phyloP scores from a whole-genome alignment of 2,888 invertebrate genomes.

The Apoda limacodes region DNA sequence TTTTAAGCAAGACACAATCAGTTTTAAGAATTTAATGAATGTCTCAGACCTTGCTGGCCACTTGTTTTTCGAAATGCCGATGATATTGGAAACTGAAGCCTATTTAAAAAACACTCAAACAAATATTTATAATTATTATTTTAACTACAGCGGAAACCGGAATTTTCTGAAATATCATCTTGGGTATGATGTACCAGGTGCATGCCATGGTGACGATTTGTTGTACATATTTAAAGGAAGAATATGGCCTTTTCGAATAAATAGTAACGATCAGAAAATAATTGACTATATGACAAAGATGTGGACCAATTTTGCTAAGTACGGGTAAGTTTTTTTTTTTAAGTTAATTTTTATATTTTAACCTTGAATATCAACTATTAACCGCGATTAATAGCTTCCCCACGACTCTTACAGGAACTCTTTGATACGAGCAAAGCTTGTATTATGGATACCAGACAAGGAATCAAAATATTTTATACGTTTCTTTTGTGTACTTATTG shows the following conservation, averaged over 20 bases:
- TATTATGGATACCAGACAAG: too few species aligned
- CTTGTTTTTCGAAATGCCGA: slow-evolving; percentile 49
- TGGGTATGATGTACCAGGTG: slow-evolving; percentile 35
- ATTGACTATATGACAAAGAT: slow-evolving; percentile 43
- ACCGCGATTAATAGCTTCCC: too few species aligned
- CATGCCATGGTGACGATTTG: slow-evolving; percentile 52
- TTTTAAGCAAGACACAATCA: slow-evolving; percentile 50
- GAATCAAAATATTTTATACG: too few species aligned
- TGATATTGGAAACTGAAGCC: slow-evolving; percentile 38
- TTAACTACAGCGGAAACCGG: slow-evolving; percentile 44
- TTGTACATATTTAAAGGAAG: slow-evolving; percentile 43
- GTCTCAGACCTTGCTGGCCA: slow-evolving; percentile 44
- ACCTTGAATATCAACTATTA: too few species aligned
- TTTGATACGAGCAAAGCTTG: too few species aligned
- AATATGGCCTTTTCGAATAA: slow-evolving; percentile 36
- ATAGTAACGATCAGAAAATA: slow-evolving; percentile 30
- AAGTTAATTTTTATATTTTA: too few species aligned
- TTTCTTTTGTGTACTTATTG: too few species aligned
- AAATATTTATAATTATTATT: slow-evolving; percentile 45
- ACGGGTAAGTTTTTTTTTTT: too few species aligned
- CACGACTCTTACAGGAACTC: too few species aligned
- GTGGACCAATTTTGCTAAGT: slow-evolving; percentile 59
- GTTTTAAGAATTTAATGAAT: slow-evolving; percentile 39
- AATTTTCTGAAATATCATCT: slow-evolving; percentile 39
- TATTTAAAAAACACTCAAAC: slow-evolving; percentile 24